A percentile compares a stretch with the other conserved stretches of the same genome.
These are phyloP conservation scores for Chrysolina haemoptera DNA, from an alignment of 2,888 invertebrate species.

Conservation along the genomic window DNA sequence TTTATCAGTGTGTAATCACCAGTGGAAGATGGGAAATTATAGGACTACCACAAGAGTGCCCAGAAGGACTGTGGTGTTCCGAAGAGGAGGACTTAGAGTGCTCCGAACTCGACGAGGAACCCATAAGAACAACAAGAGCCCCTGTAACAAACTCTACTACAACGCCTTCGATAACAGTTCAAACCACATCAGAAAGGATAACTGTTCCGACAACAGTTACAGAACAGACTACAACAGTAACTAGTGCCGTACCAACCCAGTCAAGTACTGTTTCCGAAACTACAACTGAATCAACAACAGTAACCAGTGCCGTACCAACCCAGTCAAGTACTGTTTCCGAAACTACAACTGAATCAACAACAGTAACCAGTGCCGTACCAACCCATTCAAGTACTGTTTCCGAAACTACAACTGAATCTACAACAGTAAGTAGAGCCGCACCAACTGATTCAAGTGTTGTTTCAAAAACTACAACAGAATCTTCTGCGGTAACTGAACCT, in stretches of 20 bases:
- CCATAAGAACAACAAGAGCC: neutral
- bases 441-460: no score
- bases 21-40: constrained; percentile 20
- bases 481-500: neutral
- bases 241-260: no score
- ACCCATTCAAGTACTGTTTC: no score
- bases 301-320: no score
- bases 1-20: constrained; percentile 40
- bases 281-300: no score
- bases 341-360: no score
- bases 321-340: no score
- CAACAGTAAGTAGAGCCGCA: no score
- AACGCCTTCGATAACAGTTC: neutral
- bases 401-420: no score
- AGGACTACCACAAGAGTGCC: constrained; percentile 44
- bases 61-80: constrained; percentile 42
- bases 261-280: no score
- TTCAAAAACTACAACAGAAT: neutral
- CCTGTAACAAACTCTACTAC: neutral
- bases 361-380: no score
- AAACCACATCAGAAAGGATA: neutral
- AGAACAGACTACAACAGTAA: neutral
- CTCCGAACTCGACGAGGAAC: constrained; percentile 32
- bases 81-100: constrained; percentile 45
- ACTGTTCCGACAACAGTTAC: neutral